Percentiles rank a stretch among this genome's conserved stretches.
Evolutionary conservation across 2,888 invertebrate species (phyloP).

Genomic region (Mimumesa dahlbomi): DNA sequence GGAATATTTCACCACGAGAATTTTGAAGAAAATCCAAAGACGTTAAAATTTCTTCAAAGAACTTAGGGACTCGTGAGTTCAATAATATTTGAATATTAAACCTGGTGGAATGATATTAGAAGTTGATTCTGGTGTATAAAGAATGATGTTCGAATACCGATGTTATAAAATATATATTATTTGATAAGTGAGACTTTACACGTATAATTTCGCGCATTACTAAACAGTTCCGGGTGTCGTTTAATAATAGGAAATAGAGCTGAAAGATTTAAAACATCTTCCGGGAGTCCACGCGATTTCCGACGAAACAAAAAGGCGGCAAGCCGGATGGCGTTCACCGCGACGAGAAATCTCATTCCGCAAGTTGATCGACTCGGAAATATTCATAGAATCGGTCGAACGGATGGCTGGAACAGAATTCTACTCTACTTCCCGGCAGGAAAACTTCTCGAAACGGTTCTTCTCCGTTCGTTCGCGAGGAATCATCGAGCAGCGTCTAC

Average conservation of each 20-base stretch:
- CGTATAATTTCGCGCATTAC: too few relatives aligned
- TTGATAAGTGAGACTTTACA: too few relatives aligned
- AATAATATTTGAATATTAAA: too few relatives aligned
- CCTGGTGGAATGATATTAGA: too few relatives aligned
- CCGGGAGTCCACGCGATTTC: background rate
- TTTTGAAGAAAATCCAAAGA: too few relatives aligned
- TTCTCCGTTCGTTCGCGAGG: conserved; percentile 27
- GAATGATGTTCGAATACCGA: too few relatives aligned
- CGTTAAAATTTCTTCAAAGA: too few relatives aligned
- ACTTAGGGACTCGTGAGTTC: too few relatives aligned
- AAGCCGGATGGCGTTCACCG: background rate
- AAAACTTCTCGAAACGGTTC: conserved; percentile 22
- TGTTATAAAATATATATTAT: too few relatives aligned
- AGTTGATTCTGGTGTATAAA: too few relatives aligned
- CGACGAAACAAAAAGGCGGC: background rate
- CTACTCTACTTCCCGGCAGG: background rate
- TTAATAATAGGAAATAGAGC: background rate
- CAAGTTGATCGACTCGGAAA: conserved; percentile 41
- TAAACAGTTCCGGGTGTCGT: too few relatives aligned
- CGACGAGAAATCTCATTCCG: conserved; percentile 27
- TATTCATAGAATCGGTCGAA: conserved; percentile 41
- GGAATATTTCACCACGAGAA: too few relatives aligned
- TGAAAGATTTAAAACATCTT: background rate
- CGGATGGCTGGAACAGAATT: conserved; percentile 6
- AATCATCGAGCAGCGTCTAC: conserved; percentile 31